Conservation (phyloP, 2,888 invertebrate species). For the Rhingia rostrata region DNA sequence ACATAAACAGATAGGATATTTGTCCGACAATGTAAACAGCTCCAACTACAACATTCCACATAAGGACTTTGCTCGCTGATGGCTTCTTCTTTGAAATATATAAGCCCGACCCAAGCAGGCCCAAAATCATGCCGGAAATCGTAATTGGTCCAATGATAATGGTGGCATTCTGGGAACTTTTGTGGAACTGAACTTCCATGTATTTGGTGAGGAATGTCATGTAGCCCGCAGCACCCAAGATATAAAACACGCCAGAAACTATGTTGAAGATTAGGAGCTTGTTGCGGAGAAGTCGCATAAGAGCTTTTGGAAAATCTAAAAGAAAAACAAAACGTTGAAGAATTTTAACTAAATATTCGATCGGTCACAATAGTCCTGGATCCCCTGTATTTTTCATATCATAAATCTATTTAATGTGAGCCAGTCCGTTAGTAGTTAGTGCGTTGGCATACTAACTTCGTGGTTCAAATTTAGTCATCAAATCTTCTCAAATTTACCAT, state of each 20-base stretch:
- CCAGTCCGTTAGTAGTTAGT: no score
- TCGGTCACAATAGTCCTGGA: no score
- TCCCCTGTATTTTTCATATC: no score
- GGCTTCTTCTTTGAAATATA: constrained; percentile 86
- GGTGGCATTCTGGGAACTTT: constrained; percentile 86
- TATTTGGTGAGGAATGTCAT: constrained; percentile 90
- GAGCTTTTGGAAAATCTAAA: constrained; percentile 85
- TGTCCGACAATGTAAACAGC: constrained; percentile 84
- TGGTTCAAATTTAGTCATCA: no score
- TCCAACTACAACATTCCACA: constrained; percentile 87
- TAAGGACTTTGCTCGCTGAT: constrained; percentile 84
- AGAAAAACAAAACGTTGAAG: not conserved
- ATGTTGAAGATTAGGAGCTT: constrained; percentile 87
- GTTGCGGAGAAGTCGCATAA: constrained; percentile 86
- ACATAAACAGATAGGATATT: constrained; percentile 84
- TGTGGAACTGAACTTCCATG: constrained; percentile 89
- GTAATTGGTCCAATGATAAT: constrained; percentile 86
- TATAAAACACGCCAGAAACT: constrained; percentile 86
- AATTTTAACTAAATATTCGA: no score
- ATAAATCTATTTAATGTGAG: no score
- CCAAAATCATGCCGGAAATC: constrained; percentile 85
- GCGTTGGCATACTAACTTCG: no score
- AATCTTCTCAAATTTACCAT: no score
- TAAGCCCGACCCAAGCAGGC: constrained; percentile 85
- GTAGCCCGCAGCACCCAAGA: constrained; percentile 86